Conservation (phyloP, 2,113 vertebrate species). For the Falco punctatus region DNA sequence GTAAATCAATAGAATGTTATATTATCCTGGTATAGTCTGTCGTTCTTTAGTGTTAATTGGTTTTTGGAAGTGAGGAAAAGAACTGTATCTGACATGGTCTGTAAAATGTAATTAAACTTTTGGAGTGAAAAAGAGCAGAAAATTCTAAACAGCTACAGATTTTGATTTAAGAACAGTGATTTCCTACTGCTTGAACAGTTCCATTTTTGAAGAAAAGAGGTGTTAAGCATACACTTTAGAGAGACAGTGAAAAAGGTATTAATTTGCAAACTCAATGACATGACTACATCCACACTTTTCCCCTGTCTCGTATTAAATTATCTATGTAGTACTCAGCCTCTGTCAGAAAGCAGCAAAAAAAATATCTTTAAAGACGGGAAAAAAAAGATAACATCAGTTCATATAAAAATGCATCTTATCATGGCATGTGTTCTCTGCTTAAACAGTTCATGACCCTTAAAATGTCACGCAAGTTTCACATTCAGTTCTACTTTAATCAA, state of each 20-base stretch:
- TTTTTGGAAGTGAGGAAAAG: background rate
- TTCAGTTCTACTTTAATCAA: background rate
- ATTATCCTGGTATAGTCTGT: background rate
- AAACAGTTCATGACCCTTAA: background rate
- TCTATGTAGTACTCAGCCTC: background rate
- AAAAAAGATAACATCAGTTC: background rate
- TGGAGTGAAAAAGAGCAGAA: background rate
- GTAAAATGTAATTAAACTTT: conserved; percentile 7
- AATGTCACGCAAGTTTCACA: background rate
- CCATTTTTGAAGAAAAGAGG: background rate
- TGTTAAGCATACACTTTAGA: background rate
- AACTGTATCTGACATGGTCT: background rate
- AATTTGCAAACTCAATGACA: background rate
- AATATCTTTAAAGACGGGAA: background rate
- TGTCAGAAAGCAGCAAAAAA: background rate
- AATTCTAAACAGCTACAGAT: background rate
- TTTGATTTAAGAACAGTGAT: background rate
- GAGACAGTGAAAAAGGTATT: background rate
- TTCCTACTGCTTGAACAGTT: background rate
- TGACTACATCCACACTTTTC: background rate
- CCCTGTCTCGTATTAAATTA: background rate
- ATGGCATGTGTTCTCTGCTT: background rate
- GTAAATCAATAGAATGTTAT: background rate
- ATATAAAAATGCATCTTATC: background rate
- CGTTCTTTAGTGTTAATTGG: background rate